Percentiles rank a stretch among this genome's conserved stretches.
phyloP scores from a whole-genome alignment of 2,888 invertebrate genomes.

The Lobophora halterata region DNA sequence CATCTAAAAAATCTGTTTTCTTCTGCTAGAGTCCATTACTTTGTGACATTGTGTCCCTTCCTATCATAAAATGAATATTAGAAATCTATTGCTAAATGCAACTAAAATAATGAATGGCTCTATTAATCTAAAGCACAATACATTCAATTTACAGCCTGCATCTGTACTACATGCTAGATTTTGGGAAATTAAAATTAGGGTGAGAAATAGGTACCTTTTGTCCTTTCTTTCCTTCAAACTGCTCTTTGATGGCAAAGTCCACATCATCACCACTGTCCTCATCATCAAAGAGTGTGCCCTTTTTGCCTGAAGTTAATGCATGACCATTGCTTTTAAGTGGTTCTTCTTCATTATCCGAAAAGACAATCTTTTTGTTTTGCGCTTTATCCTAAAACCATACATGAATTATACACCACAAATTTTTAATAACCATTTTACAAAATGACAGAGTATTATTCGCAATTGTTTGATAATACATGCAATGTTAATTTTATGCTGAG shows the following conservation, averaged over 20 bases:
- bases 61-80: too few species aligned
- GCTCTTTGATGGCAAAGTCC: conserved; percentile 83
- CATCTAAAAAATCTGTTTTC: too few species aligned
- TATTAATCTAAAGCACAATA: too few species aligned
- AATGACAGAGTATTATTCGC: too few species aligned
- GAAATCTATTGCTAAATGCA: too few species aligned
- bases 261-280: conserved; percentile 77
- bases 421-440: too few species aligned
- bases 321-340: conserved; percentile 18
- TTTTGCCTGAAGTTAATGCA: conserved; percentile 20
- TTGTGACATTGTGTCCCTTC: too few species aligned
- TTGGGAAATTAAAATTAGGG: not conserved
- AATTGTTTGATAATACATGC: too few species aligned
- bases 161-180: not conserved
- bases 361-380: conserved; percentile 82
- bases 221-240: conserved; percentile 84
- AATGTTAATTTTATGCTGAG: too few species aligned
- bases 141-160: conserved; percentile 8
- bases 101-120: too few species aligned
- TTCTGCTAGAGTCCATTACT: too few species aligned
- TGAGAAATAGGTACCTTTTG: conserved; percentile 69
- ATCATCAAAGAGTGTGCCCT: conserved; percentile 65
- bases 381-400: conserved; percentile 67
- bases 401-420: too few species aligned
- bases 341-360: conserved; percentile 75